phyloP scores from a whole-genome alignment of 1,140 invertebrate genomes.

The Ganaspis sp. region DNA sequence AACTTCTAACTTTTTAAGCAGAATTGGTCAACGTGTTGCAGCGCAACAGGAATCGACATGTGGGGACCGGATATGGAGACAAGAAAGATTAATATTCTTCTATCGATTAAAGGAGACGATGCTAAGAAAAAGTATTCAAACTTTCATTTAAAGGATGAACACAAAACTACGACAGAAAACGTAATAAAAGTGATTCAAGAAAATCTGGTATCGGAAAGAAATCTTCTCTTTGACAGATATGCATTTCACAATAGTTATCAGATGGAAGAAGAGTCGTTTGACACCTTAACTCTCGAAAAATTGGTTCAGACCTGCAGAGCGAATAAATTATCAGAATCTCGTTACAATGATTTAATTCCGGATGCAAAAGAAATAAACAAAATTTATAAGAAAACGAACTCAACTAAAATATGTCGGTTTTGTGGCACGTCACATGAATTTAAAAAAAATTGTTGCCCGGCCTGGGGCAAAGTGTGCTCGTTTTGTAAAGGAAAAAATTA shows the following conservation, averaged over 20 bases:
- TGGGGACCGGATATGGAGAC: background rate
- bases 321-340: no score
- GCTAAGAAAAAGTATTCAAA: constrained; percentile 31
- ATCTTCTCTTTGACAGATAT: background rate
- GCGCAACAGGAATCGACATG: background rate
- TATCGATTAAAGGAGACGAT: constrained; percentile 5
- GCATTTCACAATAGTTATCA: constrained; percentile 12
- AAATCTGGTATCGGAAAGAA: constrained; percentile 10
- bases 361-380: no score
- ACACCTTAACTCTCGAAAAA: constrained; percentile 33
- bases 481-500: constrained; percentile 29
- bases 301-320: background rate
- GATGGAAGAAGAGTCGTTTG: background rate
- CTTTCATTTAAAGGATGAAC: background rate
- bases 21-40: constrained; percentile 10
- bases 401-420: background rate
- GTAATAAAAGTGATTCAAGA: background rate
- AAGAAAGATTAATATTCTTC: constrained; percentile 22
- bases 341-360: background rate
- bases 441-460: constrained; percentile 31
- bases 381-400: no score
- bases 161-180: constrained; percentile 5
- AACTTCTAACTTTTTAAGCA: background rate
- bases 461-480: constrained; percentile 33
- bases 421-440: constrained; percentile 3